Percentiles rank a stretch among this genome's conserved stretches.
Evolutionary conservation across 2,888 invertebrate species (phyloP).

Genomic region (Vesta saturnalis): DNA sequence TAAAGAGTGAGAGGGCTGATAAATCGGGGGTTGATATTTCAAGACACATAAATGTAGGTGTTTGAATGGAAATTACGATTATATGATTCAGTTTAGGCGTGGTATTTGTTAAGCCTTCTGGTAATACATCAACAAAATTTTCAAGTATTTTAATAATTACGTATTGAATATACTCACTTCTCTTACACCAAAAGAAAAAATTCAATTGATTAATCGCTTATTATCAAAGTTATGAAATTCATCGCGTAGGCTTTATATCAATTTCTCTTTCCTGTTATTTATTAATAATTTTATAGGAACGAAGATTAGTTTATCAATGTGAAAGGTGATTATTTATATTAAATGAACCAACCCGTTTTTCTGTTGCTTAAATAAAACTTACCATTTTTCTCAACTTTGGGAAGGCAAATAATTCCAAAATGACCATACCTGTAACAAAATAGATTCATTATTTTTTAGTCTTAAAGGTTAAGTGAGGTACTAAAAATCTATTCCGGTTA

Average conservation of each 20-base stretch:
- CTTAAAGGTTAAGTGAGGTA: not conserved
- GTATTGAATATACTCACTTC: too few relatives aligned
- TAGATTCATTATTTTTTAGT: not conserved
- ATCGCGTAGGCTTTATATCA: not conserved
- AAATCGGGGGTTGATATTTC: constrained; percentile 43
- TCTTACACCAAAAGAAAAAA: not conserved
- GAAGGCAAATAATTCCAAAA: constrained; percentile 1
- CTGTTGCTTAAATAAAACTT: too few relatives aligned
- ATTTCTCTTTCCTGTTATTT: not conserved
- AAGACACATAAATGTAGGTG: constrained; percentile 46
- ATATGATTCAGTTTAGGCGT: constrained; percentile 51
- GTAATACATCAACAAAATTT: too few relatives aligned
- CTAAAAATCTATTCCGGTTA: too few relatives aligned
- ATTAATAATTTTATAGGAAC: not conserved
- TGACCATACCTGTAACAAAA: constrained; percentile 5
- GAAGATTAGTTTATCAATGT: not conserved
- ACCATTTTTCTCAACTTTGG: constrained; percentile 9
- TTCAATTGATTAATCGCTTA: not conserved
- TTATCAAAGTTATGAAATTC: not conserved
- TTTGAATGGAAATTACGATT: constrained; percentile 51
- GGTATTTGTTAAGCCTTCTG: too few relatives aligned
- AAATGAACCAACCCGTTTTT: too few relatives aligned
- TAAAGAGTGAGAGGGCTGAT: constrained; percentile 34
- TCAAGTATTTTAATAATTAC: too few relatives aligned
- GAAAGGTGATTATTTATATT: not conserved